phyloP scores from a whole-genome alignment of 2,113 vertebrate genomes.

The Leptodactylus fuscus region DNA sequence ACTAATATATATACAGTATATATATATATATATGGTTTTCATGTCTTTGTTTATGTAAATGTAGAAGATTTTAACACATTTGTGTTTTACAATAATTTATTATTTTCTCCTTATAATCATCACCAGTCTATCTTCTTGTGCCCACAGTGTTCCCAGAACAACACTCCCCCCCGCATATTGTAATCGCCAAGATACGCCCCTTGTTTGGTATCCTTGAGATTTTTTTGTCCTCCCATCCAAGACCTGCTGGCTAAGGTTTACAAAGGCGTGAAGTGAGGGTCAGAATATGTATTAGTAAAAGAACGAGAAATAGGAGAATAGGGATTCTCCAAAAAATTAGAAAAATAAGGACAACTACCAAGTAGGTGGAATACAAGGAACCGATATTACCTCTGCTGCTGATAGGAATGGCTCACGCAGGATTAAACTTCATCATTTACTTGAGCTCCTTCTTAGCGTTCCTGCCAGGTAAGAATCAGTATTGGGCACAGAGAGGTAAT shows the following conservation, averaged over 20 bases:
- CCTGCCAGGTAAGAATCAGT: slow-evolving; percentile 28
- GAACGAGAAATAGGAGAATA: neutral
- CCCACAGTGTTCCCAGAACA: slow-evolving; percentile 43
- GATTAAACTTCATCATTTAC: neutral
- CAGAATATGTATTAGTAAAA: neutral
- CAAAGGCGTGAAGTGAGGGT: neutral
- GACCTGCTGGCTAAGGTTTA: slow-evolving; percentile 30
- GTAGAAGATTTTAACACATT: neutral
- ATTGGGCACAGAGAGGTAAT: neutral
- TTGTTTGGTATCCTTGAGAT: slow-evolving; percentile 49
- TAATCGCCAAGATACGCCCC: slow-evolving; percentile 42
- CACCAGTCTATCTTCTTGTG: slow-evolving; percentile 1
- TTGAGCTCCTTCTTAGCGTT: neutral
- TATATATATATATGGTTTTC: no score
- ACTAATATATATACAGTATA: no score
- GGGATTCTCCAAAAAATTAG: neutral
- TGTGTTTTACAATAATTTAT: neutral
- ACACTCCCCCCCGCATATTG: slow-evolving; percentile 34
- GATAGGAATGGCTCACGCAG: slow-evolving; percentile 39
- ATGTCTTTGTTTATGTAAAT: neutral
- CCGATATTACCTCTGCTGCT: neutral
- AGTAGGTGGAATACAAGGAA: neutral
- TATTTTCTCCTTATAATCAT: neutral
- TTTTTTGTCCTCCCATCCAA: slow-evolving; percentile 35
- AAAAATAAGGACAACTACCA: neutral